Percentiles rank a stretch among this genome's conserved stretches.
These are phyloP conservation scores for Macrosteles quadrilineatus DNA, from an alignment of 1,140 invertebrate species.

Conservation along the genomic window DNA sequence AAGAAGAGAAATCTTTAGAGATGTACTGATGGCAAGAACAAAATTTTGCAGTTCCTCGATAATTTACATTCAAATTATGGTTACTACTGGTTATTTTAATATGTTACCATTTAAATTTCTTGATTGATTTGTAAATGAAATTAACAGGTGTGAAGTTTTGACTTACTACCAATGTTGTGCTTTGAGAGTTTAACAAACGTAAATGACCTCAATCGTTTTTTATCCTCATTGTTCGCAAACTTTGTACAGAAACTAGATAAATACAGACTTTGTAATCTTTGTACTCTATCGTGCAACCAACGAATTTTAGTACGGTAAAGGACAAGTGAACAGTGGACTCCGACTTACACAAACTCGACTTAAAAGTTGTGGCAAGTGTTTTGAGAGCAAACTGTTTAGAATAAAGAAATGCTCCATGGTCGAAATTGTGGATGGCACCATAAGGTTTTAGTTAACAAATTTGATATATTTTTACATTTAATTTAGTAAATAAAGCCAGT, in stretches of 20 bases:
- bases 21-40: too few relatives aligned
- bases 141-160: constrained; percentile 26
- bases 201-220: constrained; percentile 23
- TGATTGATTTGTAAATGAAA: constrained; percentile 12
- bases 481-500: too few relatives aligned
- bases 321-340: too few relatives aligned
- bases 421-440: not conserved
- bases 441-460: not conserved
- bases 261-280: constrained; percentile 11
- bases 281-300: constrained; percentile 20
- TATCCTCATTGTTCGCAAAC: constrained; percentile 20
- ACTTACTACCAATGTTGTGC: constrained; percentile 20
- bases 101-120: too few relatives aligned
- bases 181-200: constrained; percentile 15
- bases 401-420: not conserved
- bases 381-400: too few relatives aligned
- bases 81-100: too few relatives aligned
- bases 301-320: not conserved
- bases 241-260: constrained; percentile 15
- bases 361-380: too few relatives aligned
- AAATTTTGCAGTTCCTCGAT: too few relatives aligned
- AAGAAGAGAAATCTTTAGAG: too few relatives aligned
- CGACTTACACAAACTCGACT: too few relatives aligned
- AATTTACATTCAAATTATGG: too few relatives aligned
- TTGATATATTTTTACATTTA: too few relatives aligned